Percentiles rank a stretch among this genome's conserved stretches.
Conservation (phyloP, 1,140 invertebrate genomes). For the Drosophila neocordata region DNA sequence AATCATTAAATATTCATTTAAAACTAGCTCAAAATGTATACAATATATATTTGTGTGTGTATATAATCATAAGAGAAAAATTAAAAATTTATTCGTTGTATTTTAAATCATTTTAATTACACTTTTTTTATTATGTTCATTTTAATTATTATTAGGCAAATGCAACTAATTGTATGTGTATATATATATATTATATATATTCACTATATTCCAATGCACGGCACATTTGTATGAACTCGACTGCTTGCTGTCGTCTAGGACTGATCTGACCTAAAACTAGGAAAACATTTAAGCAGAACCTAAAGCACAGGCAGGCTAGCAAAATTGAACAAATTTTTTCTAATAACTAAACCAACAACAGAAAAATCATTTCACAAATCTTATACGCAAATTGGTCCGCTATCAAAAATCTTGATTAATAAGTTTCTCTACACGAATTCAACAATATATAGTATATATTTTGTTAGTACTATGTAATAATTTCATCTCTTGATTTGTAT, state of each 20-base stretch:
- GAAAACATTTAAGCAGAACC: conserved; percentile 56
- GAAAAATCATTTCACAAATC: conserved; percentile 73
- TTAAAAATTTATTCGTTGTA: conserved; percentile 79
- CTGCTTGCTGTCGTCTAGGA: conserved; percentile 59
- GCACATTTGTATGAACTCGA: conserved; percentile 43
- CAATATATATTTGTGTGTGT: conserved; percentile 61
- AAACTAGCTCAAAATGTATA: conserved; percentile 74
- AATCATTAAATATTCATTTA: conserved; percentile 71
- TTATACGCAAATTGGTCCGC: conserved; percentile 82
- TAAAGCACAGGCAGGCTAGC: conserved; percentile 52
- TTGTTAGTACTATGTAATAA: conserved; percentile 44
- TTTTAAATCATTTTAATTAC: conserved; percentile 77
- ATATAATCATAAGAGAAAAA: conserved; percentile 73
- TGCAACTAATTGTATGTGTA: conserved; percentile 63
- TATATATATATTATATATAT: conserved; percentile 40
- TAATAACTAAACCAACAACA: conserved; percentile 27
- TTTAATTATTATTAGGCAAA: conserved; percentile 52
- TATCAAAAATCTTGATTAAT: conserved; percentile 79
- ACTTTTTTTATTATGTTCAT: conserved; percentile 35
- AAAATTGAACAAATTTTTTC: conserved; percentile 67
- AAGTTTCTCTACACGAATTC: conserved; percentile 76
- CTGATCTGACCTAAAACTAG: conserved; percentile 65
- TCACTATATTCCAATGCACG: conserved; percentile 42
- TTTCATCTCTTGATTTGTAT: conserved; percentile 20
- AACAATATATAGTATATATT: conserved; percentile 64